Percentiles rank a stretch among this genome's conserved stretches.
Conservation (phyloP, 2,113 vertebrate species). For the Tragelaphus imberbis region DNA sequence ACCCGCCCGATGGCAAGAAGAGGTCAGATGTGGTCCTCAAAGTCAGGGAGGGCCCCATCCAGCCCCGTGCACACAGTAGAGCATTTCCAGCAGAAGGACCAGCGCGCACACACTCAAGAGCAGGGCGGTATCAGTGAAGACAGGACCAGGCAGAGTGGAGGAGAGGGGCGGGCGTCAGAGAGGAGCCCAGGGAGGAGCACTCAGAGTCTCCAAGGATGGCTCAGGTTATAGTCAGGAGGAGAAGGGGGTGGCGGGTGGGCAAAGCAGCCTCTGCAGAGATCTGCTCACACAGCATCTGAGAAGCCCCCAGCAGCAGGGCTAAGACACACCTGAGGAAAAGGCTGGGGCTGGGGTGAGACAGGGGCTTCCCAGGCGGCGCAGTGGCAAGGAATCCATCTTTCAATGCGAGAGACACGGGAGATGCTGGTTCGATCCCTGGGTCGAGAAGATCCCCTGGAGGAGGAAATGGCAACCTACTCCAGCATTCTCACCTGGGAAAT, state of each 20-base stretch:
- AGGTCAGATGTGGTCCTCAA: not conserved
- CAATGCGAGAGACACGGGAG: not conserved
- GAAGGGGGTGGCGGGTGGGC: accelerated
- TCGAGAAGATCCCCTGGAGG: not conserved
- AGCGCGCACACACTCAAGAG: not conserved
- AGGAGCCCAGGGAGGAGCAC: not conserved
- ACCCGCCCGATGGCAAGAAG: accelerated
- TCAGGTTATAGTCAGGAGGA: not conserved
- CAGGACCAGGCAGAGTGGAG: not conserved
- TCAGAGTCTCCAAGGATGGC: not conserved
- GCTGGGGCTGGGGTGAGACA: not conserved
- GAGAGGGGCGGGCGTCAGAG: accelerated
- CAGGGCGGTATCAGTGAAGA: not conserved
- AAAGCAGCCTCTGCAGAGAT: not conserved
- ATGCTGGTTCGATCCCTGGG: accelerated
- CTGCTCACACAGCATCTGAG: too few relatives aligned
- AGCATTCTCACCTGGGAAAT: not conserved
- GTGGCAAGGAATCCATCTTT: not conserved
- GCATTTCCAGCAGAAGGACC: too few relatives aligned
- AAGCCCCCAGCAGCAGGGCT: not conserved
- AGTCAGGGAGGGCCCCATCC: not conserved
- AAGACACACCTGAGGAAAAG: not conserved
- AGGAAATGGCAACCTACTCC: not conserved
- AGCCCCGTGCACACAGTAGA: accelerated
- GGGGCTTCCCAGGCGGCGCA: not conserved